These are phyloP conservation scores for Brachyalestes nurse DNA, from an alignment of 2,797 vertebrate genomes.

Conservation along the genomic window DNA sequence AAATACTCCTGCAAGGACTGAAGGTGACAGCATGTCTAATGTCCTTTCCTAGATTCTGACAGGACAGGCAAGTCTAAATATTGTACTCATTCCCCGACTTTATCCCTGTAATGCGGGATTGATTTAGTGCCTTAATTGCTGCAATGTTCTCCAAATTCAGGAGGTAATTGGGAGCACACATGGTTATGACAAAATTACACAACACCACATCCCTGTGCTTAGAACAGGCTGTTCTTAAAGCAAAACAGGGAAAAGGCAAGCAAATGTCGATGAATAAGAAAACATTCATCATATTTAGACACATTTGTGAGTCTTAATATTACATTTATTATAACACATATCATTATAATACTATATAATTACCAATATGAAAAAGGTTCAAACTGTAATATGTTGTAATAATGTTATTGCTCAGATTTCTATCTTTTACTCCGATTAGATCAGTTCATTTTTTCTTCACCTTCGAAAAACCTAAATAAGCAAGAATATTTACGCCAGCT, in stretches of 20 bases:
- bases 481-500: constrained; percentile 23
- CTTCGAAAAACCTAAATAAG: not conserved
- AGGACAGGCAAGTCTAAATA: constrained; percentile 14
- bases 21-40: not conserved
- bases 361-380: no score
- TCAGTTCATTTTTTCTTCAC: not conserved
- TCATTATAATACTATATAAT: no score
- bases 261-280: not conserved
- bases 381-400: no score
- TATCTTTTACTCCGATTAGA: no score
- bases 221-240: not conserved
- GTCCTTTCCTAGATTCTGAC: constrained; percentile 9
- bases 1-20: constrained; percentile 3
- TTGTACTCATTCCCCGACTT: constrained; percentile 21
- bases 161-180: constrained; percentile 24
- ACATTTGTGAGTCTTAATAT: no score
- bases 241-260: not conserved
- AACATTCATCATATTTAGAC: no score
- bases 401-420: no score
- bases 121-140: constrained; percentile 34
- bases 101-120: constrained; percentile 13
- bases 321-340: no score
- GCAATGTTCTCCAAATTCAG: constrained; percentile 27
- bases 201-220: not conserved
- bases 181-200: constrained; percentile 15